Percentiles rank a stretch among this genome's conserved stretches.
phyloP scores from a whole-genome alignment of 2,888 invertebrate species.

The Oscheius sp. region DNA sequence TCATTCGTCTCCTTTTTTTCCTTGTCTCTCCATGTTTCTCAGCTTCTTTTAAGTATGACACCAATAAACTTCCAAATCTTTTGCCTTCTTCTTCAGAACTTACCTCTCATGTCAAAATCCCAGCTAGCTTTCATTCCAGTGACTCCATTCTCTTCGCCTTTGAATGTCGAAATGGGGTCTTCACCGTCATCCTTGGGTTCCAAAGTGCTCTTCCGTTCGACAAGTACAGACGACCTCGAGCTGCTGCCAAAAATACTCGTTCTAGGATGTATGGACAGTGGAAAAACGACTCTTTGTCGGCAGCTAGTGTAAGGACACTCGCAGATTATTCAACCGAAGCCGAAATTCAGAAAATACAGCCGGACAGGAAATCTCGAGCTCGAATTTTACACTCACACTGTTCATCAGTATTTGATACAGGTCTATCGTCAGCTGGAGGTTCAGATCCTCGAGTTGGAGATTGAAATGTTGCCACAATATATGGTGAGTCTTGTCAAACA shows the following conservation, averaged over 20 bases:
- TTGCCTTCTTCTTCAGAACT: too few relatives aligned
- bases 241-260: constrained; percentile 28
- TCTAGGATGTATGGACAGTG: constrained; percentile 39
- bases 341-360: constrained; percentile 25
- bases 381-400: constrained; percentile 22
- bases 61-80: too few relatives aligned
- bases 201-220: constrained; percentile 26
- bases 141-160: neutral
- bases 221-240: constrained; percentile 19
- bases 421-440: constrained; percentile 27
- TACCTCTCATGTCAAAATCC: too few relatives aligned
- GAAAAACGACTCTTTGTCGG: constrained; percentile 34
- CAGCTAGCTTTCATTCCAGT: too few relatives aligned
- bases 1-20: too few relatives aligned
- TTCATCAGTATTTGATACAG: constrained; percentile 29
- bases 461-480: constrained; percentile 26
- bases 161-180: constrained; percentile 29
- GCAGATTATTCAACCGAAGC: neutral
- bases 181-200: constrained; percentile 23
- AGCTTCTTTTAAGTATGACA: too few relatives aligned
- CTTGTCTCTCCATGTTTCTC: too few relatives aligned
- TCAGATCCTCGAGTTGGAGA: constrained; percentile 20
- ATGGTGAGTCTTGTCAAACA: constrained; percentile 6
- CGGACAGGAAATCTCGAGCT: constrained; percentile 20
- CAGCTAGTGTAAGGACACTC: constrained; percentile 33